Conservation (phyloP, 1,140 invertebrate genomes). For the Sipha flava region DNA sequence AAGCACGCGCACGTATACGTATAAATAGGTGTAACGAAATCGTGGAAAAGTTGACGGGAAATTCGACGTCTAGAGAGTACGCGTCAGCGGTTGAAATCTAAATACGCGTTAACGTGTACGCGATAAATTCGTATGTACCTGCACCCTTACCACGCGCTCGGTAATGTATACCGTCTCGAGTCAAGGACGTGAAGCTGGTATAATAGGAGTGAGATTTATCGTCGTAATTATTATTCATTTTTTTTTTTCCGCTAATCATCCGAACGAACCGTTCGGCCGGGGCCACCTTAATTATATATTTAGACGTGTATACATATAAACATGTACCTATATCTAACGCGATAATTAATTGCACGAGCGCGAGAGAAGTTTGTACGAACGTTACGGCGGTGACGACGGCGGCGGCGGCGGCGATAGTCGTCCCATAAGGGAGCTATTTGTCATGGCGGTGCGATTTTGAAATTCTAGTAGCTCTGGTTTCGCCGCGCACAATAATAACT, state of each 20-base stretch:
- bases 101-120: no score
- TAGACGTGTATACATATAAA: no score
- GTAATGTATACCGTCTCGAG: no score
- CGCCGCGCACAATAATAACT: neutral
- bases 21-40: no score
- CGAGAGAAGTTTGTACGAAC: constrained; percentile 7
- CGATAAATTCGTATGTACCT: no score
- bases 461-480: constrained; percentile 10
- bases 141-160: no score
- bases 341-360: constrained; percentile 25
- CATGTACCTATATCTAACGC: neutral
- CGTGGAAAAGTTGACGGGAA: no score
- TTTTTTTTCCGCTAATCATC: neutral
- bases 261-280: neutral
- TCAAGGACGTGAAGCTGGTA: no score
- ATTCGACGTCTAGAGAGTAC: no score
- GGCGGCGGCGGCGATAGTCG: neutral
- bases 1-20: no score
- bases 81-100: no score
- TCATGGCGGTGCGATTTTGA: constrained; percentile 4
- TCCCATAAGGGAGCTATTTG: constrained; percentile 26
- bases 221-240: neutral
- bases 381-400: neutral
- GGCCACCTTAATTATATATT: no score
- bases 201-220: neutral